These are phyloP conservation scores for Ivindomyrus marchei DNA, from an alignment of 2,113 vertebrate genomes.

Conservation along the genomic window DNA sequence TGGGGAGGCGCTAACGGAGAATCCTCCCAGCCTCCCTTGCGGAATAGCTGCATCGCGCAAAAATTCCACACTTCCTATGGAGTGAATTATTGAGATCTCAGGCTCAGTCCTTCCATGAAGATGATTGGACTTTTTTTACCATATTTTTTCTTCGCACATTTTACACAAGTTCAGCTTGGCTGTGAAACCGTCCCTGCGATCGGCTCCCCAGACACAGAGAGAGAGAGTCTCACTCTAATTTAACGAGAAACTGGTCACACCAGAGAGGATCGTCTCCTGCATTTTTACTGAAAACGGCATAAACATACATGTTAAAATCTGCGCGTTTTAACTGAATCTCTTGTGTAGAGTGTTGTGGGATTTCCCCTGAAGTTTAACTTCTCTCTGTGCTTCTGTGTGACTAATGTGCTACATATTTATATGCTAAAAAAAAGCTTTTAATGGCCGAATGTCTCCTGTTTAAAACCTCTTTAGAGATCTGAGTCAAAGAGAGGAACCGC, in stretches of 20 bases:
- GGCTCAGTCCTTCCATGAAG: neutral
- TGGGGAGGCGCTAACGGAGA: neutral
- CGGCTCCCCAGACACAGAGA: neutral
- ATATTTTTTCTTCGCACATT: neutral
- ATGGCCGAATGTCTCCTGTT: neutral
- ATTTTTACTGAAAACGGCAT: neutral
- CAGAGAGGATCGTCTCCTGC: neutral
- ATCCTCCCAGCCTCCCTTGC: neutral
- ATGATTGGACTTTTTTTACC: neutral
- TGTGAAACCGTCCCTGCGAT: neutral
- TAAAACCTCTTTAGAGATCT: neutral
- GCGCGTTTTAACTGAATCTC: neutral
- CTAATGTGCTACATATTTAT: conserved; percentile 8
- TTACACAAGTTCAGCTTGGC: neutral
- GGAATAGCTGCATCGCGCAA: conserved; percentile 12
- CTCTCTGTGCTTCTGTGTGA: neutral
- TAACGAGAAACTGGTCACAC: neutral
- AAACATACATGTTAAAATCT: neutral
- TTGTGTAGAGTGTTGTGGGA: neutral
- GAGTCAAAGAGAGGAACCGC: neutral
- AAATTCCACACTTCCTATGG: neutral
- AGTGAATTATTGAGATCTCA: conserved; percentile 13
- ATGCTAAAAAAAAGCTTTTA: neutral
- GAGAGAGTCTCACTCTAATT: neutral
- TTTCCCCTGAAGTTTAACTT: neutral